Conservation (phyloP, 1,140 invertebrate genomes). For the Platyscapa corneri region DNA sequence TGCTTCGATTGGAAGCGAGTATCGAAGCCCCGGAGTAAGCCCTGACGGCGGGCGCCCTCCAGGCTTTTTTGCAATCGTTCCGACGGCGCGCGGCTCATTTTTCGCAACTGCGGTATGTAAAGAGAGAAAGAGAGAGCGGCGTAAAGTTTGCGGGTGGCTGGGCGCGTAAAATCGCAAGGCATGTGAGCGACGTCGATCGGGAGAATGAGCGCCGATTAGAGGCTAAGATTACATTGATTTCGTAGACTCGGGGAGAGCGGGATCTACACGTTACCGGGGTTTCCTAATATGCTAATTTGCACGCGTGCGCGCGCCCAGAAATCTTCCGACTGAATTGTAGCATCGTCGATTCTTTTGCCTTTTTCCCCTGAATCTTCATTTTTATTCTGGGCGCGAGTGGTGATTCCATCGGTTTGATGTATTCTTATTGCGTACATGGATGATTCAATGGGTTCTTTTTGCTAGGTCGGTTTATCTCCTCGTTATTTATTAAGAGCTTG, state of each 20-base stretch:
- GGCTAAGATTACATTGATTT: constrained; percentile 42
- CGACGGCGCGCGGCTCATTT: not conserved
- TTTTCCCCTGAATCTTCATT: not conserved
- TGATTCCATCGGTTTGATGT: no score
- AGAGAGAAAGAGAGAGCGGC: not conserved
- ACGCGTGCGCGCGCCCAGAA: not conserved
- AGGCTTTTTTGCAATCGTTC: constrained; percentile 11
- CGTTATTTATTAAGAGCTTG: not conserved
- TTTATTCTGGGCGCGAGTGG: not conserved
- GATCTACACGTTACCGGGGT: not conserved
- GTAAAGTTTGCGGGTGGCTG: not conserved
- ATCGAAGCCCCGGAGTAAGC: no score
- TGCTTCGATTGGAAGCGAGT: not conserved
- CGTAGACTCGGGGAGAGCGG: not conserved
- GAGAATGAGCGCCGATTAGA: no score
- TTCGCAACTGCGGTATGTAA: not conserved
- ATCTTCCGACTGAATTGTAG: constrained; percentile 36
- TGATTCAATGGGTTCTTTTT: not conserved
- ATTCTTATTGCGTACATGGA: not conserved
- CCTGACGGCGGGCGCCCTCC: not conserved
- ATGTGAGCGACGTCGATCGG: constrained; percentile 16
- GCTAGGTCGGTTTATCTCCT: not conserved
- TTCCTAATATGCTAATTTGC: constrained; percentile 51
- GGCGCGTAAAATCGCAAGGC: not conserved
- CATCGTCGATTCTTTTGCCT: not conserved